phyloP scores from a whole-genome alignment of 2,113 vertebrate genomes.

The Carassius carassius region DNA sequence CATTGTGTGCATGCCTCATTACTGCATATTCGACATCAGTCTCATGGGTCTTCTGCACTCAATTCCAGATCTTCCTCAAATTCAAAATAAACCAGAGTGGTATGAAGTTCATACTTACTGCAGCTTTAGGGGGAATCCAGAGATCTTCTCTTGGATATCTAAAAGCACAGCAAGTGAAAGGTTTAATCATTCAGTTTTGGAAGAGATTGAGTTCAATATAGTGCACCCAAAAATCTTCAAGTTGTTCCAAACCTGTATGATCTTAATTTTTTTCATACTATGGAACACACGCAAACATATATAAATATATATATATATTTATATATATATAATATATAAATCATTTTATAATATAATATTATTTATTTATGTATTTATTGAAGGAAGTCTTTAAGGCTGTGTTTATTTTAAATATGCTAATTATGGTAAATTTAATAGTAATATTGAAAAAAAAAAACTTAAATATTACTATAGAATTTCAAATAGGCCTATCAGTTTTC shows the following conservation, averaged over 20 bases:
- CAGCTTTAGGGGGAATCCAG: constrained; percentile 61
- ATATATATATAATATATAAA: too few relatives aligned
- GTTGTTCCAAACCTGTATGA: too few relatives aligned
- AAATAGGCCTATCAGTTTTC: too few relatives aligned
- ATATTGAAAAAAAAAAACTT: too few relatives aligned
- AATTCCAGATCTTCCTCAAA: constrained; percentile 64
- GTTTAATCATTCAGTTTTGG: background rate
- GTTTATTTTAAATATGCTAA: background rate
- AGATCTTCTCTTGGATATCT: background rate
- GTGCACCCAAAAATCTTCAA: too few relatives aligned
- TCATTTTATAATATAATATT: too few relatives aligned
- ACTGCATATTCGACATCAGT: background rate
- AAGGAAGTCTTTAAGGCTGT: background rate
- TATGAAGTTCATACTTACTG: constrained; percentile 41
- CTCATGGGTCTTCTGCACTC: background rate
- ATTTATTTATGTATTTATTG: background rate
- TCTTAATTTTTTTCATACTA: too few relatives aligned
- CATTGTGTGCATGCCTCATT: background rate
- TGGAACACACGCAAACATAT: too few relatives aligned
- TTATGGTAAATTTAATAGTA: background rate
- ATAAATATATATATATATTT: too few relatives aligned
- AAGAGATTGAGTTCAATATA: background rate
- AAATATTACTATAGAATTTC: too few relatives aligned
- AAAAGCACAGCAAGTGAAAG: background rate
- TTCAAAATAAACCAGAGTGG: constrained; percentile 70